Evolutionary conservation across 1,140 invertebrate genomes (phyloP).

Genomic region (Diorhabda carinulata): DNA sequence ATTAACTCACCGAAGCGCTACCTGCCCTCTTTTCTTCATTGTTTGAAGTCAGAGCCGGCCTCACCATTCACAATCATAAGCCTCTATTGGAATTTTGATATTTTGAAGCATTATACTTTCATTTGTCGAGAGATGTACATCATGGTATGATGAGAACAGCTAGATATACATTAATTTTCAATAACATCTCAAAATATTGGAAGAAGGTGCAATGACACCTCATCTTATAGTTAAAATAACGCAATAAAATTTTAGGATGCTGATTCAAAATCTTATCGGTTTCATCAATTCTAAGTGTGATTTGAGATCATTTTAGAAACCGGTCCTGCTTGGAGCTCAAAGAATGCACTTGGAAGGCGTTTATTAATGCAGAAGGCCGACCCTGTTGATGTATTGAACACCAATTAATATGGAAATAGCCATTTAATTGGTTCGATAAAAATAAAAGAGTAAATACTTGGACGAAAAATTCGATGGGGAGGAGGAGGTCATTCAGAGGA

Average conservation of each 20-base stretch:
- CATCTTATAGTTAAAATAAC: no score
- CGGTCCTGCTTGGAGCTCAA: neutral
- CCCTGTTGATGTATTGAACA: neutral
- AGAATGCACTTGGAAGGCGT: neutral
- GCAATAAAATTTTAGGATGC: no score
- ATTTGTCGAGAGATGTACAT: no score
- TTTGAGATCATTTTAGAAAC: neutral
- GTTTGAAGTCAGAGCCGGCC: neutral
- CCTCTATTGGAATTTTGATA: no score
- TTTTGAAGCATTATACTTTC: no score
- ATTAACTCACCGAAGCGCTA: constrained; percentile 24
- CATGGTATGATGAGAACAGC: no score
- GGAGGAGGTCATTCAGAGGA: neutral
- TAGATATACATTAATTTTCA: no score
- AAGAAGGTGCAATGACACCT: no score
- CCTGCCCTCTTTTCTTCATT: constrained; percentile 14
- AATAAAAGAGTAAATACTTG: neutral
- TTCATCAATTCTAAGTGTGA: no score
- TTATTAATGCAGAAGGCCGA: neutral
- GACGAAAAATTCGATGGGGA: neutral
- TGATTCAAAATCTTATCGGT: no score
- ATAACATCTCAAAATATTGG: no score
- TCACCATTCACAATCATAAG: neutral
- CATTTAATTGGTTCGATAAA: constrained; percentile 1
- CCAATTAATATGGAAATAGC: neutral